Conservation (phyloP, 2,888 invertebrate species). For the Apotomis turbidana region DNA sequence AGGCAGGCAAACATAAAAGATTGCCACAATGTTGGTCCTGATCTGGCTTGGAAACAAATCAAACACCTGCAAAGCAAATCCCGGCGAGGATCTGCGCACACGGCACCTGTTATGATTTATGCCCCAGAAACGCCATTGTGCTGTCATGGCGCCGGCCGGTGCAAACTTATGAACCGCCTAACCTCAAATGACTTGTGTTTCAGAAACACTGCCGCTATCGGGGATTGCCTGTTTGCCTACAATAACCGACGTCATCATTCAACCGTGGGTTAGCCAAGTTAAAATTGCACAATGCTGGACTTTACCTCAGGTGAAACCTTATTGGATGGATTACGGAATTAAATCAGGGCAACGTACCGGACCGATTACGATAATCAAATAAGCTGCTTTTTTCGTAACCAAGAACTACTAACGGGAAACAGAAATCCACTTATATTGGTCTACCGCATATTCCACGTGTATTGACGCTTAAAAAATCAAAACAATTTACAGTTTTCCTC, state of each 20-base stretch:
- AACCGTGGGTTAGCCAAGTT: slow-evolving; percentile 27
- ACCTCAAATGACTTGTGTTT: slow-evolving; percentile 64
- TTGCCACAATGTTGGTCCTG: slow-evolving; percentile 32
- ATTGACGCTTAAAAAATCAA: slow-evolving; percentile 9
- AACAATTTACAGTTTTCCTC: slow-evolving; percentile 30
- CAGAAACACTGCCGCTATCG: slow-evolving; percentile 48
- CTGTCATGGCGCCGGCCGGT: slow-evolving; percentile 65
- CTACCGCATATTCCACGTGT: slow-evolving; percentile 27
- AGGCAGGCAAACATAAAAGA: slow-evolving; percentile 39
- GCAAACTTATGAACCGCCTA: slow-evolving; percentile 69
- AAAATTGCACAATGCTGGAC: slow-evolving; percentile 32
- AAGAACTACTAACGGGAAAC: slow-evolving; percentile 25
- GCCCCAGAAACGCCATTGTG: slow-evolving; percentile 68
- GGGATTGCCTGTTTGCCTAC: slow-evolving; percentile 20
- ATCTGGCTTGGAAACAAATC: slow-evolving; percentile 51
- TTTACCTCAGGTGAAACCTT: slow-evolving; percentile 30
- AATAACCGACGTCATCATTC: slow-evolving; percentile 39
- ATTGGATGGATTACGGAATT: slow-evolving; percentile 30
- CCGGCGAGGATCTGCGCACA: slow-evolving; percentile 59
- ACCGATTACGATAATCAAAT: slow-evolving; percentile 39
- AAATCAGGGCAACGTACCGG: slow-evolving; percentile 21
- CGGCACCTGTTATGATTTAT: slow-evolving; percentile 79
- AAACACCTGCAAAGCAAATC: slow-evolving; percentile 57
- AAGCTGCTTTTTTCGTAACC: slow-evolving; percentile 40
- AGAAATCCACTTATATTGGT: slow-evolving; percentile 36